phyloP scores from a whole-genome alignment of 2,797 vertebrate species.

The Neosalanx taihuensis region DNA sequence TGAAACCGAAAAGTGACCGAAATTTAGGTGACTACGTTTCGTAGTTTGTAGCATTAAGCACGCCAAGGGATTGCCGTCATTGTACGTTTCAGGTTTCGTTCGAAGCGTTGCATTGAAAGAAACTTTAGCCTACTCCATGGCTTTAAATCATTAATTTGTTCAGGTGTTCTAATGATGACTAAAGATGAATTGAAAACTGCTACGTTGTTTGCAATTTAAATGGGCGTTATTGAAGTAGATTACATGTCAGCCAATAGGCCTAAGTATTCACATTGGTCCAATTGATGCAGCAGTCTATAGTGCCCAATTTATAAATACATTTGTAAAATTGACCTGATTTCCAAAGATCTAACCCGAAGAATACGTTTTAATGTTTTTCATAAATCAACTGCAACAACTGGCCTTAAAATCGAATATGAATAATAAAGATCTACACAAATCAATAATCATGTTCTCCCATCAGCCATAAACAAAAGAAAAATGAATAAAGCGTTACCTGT shows the following conservation, averaged over 20 bases:
- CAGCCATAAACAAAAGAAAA: not conserved
- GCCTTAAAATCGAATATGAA: not conserved
- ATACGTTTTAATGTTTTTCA: too few species aligned
- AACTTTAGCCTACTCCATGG: slow-evolving; percentile 62
- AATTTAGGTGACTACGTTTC: too few species aligned
- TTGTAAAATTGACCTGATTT: not conserved
- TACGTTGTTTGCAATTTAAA: too few species aligned
- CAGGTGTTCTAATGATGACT: not conserved
- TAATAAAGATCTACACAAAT: not conserved
- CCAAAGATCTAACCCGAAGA: too few species aligned
- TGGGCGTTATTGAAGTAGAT: not conserved
- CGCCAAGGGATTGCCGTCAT: not conserved
- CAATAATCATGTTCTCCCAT: not conserved
- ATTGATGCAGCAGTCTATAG: not conserved
- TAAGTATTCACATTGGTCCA: not conserved
- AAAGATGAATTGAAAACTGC: not conserved
- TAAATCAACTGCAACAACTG: not conserved
- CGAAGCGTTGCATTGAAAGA: slow-evolving; percentile 41
- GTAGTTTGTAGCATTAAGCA: too few species aligned
- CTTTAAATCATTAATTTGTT: slow-evolving; percentile 63
- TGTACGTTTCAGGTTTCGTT: slow-evolving; percentile 58
- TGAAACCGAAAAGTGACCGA: too few species aligned
- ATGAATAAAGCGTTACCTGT: slow-evolving; percentile 61
- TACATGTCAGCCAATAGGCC: not conserved
- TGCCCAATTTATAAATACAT: not conserved